Evolutionary conservation across 2,888 invertebrate genomes (phyloP), one percentile per base, ranked within the genome.

Genomic region (Nycteola revayana): DNA sequence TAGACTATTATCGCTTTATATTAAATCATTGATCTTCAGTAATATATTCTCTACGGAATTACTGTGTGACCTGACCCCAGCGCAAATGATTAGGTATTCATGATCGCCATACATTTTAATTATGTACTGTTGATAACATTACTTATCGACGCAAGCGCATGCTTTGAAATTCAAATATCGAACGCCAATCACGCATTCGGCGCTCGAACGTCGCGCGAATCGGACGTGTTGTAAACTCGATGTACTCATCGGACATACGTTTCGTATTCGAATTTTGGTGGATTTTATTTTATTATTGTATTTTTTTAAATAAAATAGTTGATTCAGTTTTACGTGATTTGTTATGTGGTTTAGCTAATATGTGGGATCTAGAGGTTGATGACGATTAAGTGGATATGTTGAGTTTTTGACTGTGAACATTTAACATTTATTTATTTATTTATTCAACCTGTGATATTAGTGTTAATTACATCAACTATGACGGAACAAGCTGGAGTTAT

Each of bases 401-500:
- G 38, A 54, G 39, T 36, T 43, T 14, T 14, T 2, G 7, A 3
- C 1, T 26, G 10, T 35, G 30, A 9, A 29, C 9, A 25, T 8
- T 53, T 51, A 62, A 41, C 23, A 21, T 30, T 42, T 36, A 46
- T 48, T 52, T 45, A 49, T 56, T 67, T 79, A 80, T 80, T 82
- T 84, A 83, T 85, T 74, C 78, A 79, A 82, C 24, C 82, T 86
- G 85, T 85, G 82, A 83, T 86, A 77, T 39, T 79, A 74, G 71
- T 69, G 50, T 54, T 38, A 43, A 50, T 20, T 40, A 28, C 26
- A 33, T 42, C 39, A 10, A 62, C 52, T 44, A 84, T 82, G 83
- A 60, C 66, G 28, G 65, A 81, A 42, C 62, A 82, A 27, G 54
- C 64, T 1, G 86, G 81, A 39, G 71, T 85, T 4, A 83, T 85